Conservation (phyloP, 2,797 vertebrate genomes). For the Neosilurus mollespiculum region DNA sequence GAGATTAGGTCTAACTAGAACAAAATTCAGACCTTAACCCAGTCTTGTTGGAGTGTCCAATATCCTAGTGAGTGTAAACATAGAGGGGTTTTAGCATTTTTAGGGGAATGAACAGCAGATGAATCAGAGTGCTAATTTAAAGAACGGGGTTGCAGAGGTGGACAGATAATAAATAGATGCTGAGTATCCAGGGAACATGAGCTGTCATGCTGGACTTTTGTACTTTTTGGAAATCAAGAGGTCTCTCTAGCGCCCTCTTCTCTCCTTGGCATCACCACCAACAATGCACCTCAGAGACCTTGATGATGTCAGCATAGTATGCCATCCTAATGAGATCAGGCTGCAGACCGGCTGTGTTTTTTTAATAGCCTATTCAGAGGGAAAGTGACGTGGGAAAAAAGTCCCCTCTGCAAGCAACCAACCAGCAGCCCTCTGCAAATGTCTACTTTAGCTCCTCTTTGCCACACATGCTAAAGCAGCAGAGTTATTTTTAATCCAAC, state of each 20-base stretch:
- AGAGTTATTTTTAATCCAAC: slow-evolving; percentile 78
- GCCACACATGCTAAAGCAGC: slow-evolving; percentile 68
- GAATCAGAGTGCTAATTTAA: slow-evolving; percentile 94
- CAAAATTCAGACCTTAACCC: slow-evolving; percentile 41
- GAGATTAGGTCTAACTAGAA: background rate
- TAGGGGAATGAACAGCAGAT: slow-evolving; percentile 82
- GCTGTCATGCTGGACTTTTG: slow-evolving; percentile 65
- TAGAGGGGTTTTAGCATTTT: slow-evolving; percentile 83
- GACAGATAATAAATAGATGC: slow-evolving; percentile 83
- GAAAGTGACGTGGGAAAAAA: slow-evolving; percentile 60
- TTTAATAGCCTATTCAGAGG: slow-evolving; percentile 63
- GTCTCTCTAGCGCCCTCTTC: slow-evolving; percentile 41
- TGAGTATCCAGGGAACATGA: slow-evolving; percentile 77
- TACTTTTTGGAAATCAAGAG: slow-evolving; percentile 69
- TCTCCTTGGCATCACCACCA: slow-evolving; percentile 33
- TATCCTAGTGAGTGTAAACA: slow-evolving; percentile 72
- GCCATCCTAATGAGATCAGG: slow-evolving; percentile 52
- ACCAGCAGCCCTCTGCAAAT: slow-evolving; percentile 16
- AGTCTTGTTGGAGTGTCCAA: slow-evolving; percentile 63
- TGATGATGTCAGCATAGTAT: slow-evolving; percentile 59
- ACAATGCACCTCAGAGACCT: slow-evolving; percentile 59
- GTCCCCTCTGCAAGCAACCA: slow-evolving; percentile 19
- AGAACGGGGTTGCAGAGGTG: slow-evolving; percentile 76
- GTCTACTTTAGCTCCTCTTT: slow-evolving; percentile 45
- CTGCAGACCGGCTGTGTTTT: slow-evolving; percentile 40